Evolutionary conservation across 2,797 vertebrate species (phyloP).

Genomic region (Pangasius mekongensis): DNA sequence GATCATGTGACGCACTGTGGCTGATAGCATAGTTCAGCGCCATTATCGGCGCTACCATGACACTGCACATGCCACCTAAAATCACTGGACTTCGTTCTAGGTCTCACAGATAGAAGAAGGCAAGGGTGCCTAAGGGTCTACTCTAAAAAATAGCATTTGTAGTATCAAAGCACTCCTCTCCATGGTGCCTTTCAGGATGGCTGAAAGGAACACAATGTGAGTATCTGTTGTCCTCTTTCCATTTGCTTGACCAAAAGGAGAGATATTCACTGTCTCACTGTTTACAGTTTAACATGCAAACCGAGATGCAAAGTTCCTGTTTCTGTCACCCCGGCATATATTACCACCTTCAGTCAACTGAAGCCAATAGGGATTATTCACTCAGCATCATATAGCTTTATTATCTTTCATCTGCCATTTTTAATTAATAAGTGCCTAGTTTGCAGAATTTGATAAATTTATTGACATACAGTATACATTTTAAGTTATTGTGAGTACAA

Average conservation of each 20-base stretch:
- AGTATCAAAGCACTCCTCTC: too few species aligned
- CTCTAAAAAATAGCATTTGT: too few species aligned
- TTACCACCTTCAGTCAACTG: background rate
- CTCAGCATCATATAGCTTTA: background rate
- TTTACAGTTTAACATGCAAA: background rate
- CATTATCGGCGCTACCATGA: too few species aligned
- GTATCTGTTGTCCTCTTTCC: background rate
- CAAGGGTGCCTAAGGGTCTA: too few species aligned
- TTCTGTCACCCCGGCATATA: background rate
- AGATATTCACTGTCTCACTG: background rate
- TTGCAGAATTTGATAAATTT: slow-evolving; percentile 22
- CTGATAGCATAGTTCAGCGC: too few species aligned
- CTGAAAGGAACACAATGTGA: background rate
- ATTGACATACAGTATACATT: background rate
- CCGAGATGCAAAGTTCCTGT: background rate
- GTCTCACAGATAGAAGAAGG: too few species aligned
- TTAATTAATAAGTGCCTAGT: background rate
- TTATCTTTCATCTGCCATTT: background rate
- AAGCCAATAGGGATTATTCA: background rate
- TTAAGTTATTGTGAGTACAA: background rate
- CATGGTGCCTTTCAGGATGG: background rate
- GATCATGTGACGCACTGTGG: too few species aligned
- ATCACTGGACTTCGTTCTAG: too few species aligned
- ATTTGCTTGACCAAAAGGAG: background rate
- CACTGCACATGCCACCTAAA: too few species aligned